phyloP scores from a whole-genome alignment of 2,113 vertebrate genomes.

The Holacanthus passer region DNA sequence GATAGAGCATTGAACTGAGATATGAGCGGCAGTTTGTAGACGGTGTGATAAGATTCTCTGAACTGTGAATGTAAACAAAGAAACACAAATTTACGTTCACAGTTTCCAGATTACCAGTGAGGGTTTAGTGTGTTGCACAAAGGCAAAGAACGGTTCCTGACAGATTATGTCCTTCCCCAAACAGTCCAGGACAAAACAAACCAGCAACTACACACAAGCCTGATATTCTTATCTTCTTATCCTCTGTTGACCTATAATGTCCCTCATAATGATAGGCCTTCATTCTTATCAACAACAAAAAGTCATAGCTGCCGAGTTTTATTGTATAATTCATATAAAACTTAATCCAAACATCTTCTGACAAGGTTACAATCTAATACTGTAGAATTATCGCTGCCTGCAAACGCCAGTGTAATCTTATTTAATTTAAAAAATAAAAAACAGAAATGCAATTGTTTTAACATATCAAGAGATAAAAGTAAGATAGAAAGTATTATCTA shows the following conservation, averaged over 20 bases:
- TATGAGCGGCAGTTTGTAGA: background rate
- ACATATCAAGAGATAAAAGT: background rate
- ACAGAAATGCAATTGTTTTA: background rate
- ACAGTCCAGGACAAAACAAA: too few relatives aligned
- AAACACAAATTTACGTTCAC: background rate
- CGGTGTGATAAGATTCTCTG: background rate
- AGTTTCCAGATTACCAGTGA: background rate
- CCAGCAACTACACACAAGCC: too few relatives aligned
- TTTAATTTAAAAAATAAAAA: background rate
- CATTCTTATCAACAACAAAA: too few relatives aligned
- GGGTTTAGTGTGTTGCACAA: background rate
- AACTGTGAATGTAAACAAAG: background rate
- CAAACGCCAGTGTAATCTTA: background rate
- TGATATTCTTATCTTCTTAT: too few relatives aligned
- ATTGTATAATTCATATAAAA: too few relatives aligned
- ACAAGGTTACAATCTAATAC: background rate
- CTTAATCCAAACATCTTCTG: background rate
- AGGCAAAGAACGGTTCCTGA: background rate
- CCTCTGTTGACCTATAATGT: too few relatives aligned
- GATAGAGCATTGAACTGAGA: background rate
- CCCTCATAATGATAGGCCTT: too few relatives aligned
- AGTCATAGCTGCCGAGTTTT: too few relatives aligned
- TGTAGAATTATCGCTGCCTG: background rate
- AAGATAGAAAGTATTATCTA: too few relatives aligned
- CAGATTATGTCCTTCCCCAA: background rate